Base-by-base conservation (phyloP, 1,140 invertebrate species). In the Asbolus verrucosus region DNA sequence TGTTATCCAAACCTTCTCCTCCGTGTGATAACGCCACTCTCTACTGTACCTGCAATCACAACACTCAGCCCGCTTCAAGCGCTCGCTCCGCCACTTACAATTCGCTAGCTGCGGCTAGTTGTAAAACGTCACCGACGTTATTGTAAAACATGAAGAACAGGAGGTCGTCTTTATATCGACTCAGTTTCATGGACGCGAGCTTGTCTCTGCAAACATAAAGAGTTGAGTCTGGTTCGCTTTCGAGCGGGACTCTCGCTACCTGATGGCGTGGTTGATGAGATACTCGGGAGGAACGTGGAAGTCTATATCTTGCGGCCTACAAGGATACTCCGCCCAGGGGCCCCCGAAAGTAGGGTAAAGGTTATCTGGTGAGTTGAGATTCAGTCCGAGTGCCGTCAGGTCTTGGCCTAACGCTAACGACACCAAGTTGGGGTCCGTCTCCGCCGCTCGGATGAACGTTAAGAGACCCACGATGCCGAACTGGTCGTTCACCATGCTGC, bases 61-160 rank as follows among this genome's bases (percentile, higher is more conserved):
- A 18, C n/a, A 36, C 6, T 6, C 33, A 11, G 33, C n/a, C 6
- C 11, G 3, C 2, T 2, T 5, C 6, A n/a, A 36, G 2, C 33
- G 2, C 2, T n/a, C 0, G 2, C 5, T n/a, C 33, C 11, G 11
- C 33, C 65, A 90, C 93, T 92, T 88, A 99, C 96, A 99, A 85
- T 89, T 99, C 97, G 74, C 91, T 89, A 74, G 97, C 97, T 62
- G 96, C 97, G 73, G 94, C 94, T 73, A 99, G 85, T 88, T 99
- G 98, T 84, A 99, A 88, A 72, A 97, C 90, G 87, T 99, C 98
- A 76, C 96, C 96, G 77, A 96, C 94, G 85, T 96, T 98, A 84
- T 96, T 98, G 84, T 99, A 99, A 87, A 99, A 99, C 83, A 99
- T 89, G 86, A 97, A 99, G 88, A 99, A 99, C 74, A 99, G 87